Base-by-base conservation (phyloP, 1,140 invertebrate species). In the Eriosoma lanigerum region DNA sequence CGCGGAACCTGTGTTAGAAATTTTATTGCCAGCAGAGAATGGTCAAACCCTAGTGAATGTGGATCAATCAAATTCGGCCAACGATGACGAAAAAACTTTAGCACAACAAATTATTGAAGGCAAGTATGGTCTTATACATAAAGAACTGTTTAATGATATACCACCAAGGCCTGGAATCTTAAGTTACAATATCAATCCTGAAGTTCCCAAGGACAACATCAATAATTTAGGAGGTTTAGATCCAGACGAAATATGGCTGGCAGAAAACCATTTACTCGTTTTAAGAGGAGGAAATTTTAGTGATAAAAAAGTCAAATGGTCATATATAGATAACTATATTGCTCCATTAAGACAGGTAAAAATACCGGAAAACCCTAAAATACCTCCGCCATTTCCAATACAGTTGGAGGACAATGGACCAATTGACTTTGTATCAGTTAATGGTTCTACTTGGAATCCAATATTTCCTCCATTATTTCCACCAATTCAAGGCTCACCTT, bases 341-440 rank as follows among this genome's bases (percentile, higher is more conserved):
- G 93, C 93, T 54, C 93, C 93, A 9, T 88, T 89, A 82, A 89
- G 93, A 82, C 92, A 92, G 86, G 92, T 95, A 82, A 93, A 93
- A 85, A 88, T 94, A 83, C 92, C 92, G 9, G 84, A 88, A 10
- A 89, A 89, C 84, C 92, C 92, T 0, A 91, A 90, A 85, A 89
- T 95, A 83, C 93, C 94, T 85, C 94, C 94, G 87, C 94, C 94
- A 84, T 95, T 95, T 90, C 94, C 93, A 83, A 90, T 95, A 85
- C 93, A 93, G 86, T 89, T 95, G 84, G 89, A 89, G 83, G 92
- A 94, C 82, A 89, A 90, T 81, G 94, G 93, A 82, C 93, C 93
- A 82, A 88, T 93, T 83, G 89, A 92, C 86, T 90, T 93, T 85
- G 87, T 93, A 82, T 87, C 82, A 29, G 78, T 81, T 24, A 84